Evolutionary conservation across 2,888 invertebrate genomes (phyloP).

Genomic region (Chrysolina oricalcia): DNA sequence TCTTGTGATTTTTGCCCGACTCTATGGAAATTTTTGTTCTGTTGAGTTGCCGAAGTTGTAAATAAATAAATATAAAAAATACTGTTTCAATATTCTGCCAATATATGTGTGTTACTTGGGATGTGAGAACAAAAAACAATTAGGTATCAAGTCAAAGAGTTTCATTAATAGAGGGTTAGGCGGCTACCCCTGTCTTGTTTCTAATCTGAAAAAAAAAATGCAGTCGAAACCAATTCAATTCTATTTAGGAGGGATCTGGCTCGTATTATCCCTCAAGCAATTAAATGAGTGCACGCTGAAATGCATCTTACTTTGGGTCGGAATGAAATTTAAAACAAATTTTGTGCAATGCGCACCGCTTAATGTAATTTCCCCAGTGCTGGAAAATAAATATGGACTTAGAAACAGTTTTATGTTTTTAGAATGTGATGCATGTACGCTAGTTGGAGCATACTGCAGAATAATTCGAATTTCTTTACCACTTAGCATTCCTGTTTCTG

Average conservation of each 20-base stretch:
- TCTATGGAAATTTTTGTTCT: no score
- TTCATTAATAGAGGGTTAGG: no score
- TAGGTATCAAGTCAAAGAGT: no score
- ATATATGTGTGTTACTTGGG: no score
- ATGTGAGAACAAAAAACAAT: background rate
- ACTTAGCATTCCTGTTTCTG: background rate
- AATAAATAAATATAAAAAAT: no score
- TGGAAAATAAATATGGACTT: constrained; percentile 7
- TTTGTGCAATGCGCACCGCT: constrained; percentile 15
- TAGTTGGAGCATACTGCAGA: background rate
- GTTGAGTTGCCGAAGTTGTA: no score
- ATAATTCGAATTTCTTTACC: constrained; percentile 5
- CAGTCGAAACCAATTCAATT: background rate
- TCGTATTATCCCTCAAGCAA: background rate
- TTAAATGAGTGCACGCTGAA: background rate
- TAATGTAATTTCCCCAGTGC: constrained; percentile 7
- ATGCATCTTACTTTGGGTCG: background rate
- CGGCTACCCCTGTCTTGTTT: no score
- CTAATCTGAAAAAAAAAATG: background rate
- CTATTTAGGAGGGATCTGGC: background rate
- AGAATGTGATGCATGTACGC: constrained; percentile 16
- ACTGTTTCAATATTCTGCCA: no score
- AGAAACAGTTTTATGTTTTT: constrained; percentile 15
- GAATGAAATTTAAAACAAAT: background rate
- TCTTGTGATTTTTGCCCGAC: no score